Evolutionary conservation across 2,797 vertebrate species (phyloP).

Genomic region (Tragopan temminckii): DNA sequence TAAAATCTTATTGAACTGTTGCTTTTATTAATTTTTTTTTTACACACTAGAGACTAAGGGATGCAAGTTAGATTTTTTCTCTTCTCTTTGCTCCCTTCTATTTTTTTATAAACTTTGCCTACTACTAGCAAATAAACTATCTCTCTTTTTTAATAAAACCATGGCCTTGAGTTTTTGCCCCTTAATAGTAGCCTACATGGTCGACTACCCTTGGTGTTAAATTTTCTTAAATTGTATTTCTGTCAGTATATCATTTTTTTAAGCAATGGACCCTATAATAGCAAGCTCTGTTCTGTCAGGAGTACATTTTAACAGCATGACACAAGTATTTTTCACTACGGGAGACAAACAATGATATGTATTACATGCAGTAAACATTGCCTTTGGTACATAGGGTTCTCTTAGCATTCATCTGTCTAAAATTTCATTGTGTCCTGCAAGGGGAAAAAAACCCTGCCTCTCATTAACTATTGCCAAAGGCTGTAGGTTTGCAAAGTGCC

Average conservation of each 20-base stretch:
- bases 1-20: slow-evolving; percentile 79
- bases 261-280: slow-evolving; percentile 85
- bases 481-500: slow-evolving; percentile 73
- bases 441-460: slow-evolving; percentile 48
- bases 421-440: slow-evolving; percentile 81
- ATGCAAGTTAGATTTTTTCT: slow-evolving; percentile 48
- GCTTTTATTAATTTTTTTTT: slow-evolving; percentile 81
- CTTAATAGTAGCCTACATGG: slow-evolving; percentile 84
- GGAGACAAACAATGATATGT: slow-evolving; percentile 88
- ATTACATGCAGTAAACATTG: slow-evolving; percentile 86
- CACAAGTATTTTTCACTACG: slow-evolving; percentile 87
- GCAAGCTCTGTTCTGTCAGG: slow-evolving; percentile 84
- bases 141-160: slow-evolving; percentile 80
- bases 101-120: slow-evolving; percentile 60
- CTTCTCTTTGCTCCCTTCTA: not conserved
- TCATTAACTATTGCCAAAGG: slow-evolving; percentile 78
- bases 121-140: slow-evolving; percentile 77
- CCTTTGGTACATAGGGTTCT: slow-evolving; percentile 82
- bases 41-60: slow-evolving; percentile 63
- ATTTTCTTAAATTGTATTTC: slow-evolving; percentile 88
- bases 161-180: slow-evolving; percentile 83
- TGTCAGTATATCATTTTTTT: slow-evolving; percentile 86
- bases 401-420: slow-evolving; percentile 83
- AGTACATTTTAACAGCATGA: slow-evolving; percentile 86
- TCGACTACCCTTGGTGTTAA: slow-evolving; percentile 84